Evolutionary conservation across 2,797 vertebrate genomes (phyloP), one percentile per base, ranked within the genome.

Genomic region (Thaleichthys pacificus): DNA sequence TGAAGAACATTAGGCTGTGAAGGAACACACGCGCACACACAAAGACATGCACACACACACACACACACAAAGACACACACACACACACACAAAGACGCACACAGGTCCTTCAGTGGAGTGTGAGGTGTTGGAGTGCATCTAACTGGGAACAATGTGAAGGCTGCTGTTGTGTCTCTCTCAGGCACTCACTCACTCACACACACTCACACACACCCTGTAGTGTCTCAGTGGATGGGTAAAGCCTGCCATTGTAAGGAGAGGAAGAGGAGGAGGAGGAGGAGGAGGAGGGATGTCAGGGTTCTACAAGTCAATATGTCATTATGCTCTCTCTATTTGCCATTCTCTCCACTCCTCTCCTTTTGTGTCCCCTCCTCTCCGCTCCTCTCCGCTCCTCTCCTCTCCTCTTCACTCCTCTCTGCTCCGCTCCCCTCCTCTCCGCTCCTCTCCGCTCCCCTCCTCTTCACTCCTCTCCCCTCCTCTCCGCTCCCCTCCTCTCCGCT

Each of bases 331-430:
- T 28, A 24, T 57, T 56, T 56, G 47, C 54, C 70, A 19, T 7
- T 63, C 38, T 49, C 30, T 11, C 51, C 26, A 35, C 15, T n/a
- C 17, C 21, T 67, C 35, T n/a, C 24, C n/a, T 32, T 62, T 21
- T 51, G 17, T 64, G n/a, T 32, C n/a, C 15, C 35, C 14, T 3
- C 49, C 19, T 19, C 68, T 65, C 24, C 22, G 14, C 26, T 4
- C n/a, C 15, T n/a, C 30, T 61, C 22, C 38, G 30, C 15, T n/a
- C 15, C 28, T 67, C 35, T 26, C 22, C n/a, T 32, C 21, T 5
- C 47, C 19, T 73, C 26, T 67, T 21, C 49, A 21, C 28, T 49
- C 32, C 32, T 70, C 73, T 68, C 56, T 62, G 61, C 69, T 15
- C 30, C 28, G 8, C n/a, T n/a, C n/a, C n/a, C n/a, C n/a, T 32